Percentiles rank a stretch among this genome's conserved stretches.
phyloP scores from a whole-genome alignment of 2,888 invertebrate species.

The Microctonus aethiopoides region DNA sequence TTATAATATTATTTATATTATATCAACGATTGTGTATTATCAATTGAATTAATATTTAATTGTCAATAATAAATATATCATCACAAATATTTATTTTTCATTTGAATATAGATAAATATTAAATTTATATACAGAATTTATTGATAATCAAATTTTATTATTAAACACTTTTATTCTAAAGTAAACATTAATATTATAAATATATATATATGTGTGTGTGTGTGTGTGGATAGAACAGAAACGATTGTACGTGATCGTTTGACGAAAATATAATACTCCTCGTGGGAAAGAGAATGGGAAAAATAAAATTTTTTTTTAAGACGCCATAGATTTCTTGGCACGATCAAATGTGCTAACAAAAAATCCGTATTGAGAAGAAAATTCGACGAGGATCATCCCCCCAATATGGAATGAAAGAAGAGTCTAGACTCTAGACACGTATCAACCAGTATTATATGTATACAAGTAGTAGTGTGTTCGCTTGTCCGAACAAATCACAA shows the following conservation, averaged over 20 bases:
- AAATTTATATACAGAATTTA: too few species aligned
- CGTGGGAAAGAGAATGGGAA: not conserved
- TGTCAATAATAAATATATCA: too few species aligned
- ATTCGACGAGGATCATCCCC: constrained; percentile 18
- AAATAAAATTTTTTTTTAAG: constrained; percentile 10
- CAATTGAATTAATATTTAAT: too few species aligned
- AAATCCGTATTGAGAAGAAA: constrained; percentile 14
- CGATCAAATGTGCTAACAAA: constrained; percentile 12
- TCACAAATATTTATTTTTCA: too few species aligned
- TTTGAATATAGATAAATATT: too few species aligned
- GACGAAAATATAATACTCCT: not conserved
- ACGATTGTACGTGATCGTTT: constrained; percentile 14
- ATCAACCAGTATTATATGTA: constrained; percentile 8
- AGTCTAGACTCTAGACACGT: constrained; percentile 13
- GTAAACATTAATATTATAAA: not conserved
- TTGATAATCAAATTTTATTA: not conserved
- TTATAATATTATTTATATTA: too few species aligned
- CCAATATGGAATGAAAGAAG: not conserved
- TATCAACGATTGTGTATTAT: too few species aligned
- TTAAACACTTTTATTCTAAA: not conserved
- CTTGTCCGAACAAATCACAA: constrained; percentile 21
- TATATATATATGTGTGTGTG: not conserved
- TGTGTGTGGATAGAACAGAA: not conserved
- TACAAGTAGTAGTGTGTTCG: not conserved
- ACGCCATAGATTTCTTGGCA: constrained; percentile 27